A percentile compares a stretch with the other conserved stretches of the same genome.
phyloP scores from a whole-genome alignment of 2,113 vertebrate species.

The Aegotheles bennettii region DNA sequence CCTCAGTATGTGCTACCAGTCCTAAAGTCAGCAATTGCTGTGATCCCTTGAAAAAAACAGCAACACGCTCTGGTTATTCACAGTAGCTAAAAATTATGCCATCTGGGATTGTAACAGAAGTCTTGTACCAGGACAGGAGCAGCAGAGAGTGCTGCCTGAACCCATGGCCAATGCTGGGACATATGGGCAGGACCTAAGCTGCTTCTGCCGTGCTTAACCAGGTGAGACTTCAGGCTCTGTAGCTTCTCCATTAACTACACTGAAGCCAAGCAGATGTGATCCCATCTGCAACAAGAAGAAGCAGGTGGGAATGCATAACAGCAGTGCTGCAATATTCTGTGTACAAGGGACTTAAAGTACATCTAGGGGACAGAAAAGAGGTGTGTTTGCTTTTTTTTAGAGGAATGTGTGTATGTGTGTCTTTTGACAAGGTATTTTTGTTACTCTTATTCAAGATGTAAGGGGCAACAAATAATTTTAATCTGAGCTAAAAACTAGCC shows the following conservation, averaged over 20 bases:
- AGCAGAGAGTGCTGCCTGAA: not conserved
- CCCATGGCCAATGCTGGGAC: not conserved
- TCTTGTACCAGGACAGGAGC: not conserved
- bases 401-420: too few relatives aligned
- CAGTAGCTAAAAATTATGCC: not conserved
- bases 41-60: not conserved
- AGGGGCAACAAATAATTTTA: not conserved
- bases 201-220: not conserved
- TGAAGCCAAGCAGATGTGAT: not conserved
- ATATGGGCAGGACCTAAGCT: accelerated
- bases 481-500: not conserved
- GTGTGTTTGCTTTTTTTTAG: not conserved
- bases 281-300: not conserved
- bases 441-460: not conserved
- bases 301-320: not conserved
- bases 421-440: not conserved
- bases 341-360: not conserved
- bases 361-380: not conserved
- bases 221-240: not conserved
- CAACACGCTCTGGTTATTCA: not conserved
- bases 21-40: not conserved
- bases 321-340: not conserved
- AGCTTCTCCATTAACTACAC: not conserved
- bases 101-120: not conserved
- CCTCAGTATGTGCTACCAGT: not conserved